These are phyloP conservation scores for Hipparchia semele DNA, from an alignment of 2,888 invertebrate genomes.

Conservation along the genomic window DNA sequence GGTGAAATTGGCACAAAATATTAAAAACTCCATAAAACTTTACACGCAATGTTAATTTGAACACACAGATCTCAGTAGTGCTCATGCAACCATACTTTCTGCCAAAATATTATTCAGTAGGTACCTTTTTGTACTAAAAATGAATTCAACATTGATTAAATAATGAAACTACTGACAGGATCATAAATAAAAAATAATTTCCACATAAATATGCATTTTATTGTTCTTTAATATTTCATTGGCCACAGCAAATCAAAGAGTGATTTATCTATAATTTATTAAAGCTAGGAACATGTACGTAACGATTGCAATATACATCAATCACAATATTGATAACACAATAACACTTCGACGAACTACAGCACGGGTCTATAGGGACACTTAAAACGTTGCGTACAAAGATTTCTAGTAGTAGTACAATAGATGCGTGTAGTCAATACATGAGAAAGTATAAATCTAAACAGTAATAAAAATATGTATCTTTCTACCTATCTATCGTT, in stretches of 20 bases:
- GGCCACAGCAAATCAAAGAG: slow-evolving; percentile 47
- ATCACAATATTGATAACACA: slow-evolving; percentile 34
- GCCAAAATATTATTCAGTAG: too few species aligned
- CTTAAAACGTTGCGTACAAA: slow-evolving; percentile 4
- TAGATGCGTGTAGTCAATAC: slow-evolving; percentile 3
- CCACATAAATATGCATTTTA: slow-evolving; percentile 41
- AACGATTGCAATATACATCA: slow-evolving; percentile 39
- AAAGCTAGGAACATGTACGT: slow-evolving; percentile 72
- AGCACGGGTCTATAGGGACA: slow-evolving; percentile 41
- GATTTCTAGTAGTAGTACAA: too few species aligned
- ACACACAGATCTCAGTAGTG: too few species aligned
- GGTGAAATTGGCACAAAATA: too few species aligned
- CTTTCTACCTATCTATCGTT: too few species aligned
- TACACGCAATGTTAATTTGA: too few species aligned
- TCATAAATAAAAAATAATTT: slow-evolving; percentile 21
- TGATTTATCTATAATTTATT: slow-evolving; percentile 64
- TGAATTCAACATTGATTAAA: too few species aligned
- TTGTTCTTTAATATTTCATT: slow-evolving; percentile 43
- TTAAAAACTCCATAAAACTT: too few species aligned
- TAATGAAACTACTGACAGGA: background rate
- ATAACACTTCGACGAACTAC: slow-evolving; percentile 40
- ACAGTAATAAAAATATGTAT: too few species aligned
- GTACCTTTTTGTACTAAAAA: too few species aligned
- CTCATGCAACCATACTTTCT: too few species aligned
- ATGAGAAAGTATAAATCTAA: background rate